A percentile compares a stretch with the other conserved stretches of the same genome.
Evolutionary conservation across 2,113 vertebrate species (phyloP).

Genomic region (Tichodroma muraria): DNA sequence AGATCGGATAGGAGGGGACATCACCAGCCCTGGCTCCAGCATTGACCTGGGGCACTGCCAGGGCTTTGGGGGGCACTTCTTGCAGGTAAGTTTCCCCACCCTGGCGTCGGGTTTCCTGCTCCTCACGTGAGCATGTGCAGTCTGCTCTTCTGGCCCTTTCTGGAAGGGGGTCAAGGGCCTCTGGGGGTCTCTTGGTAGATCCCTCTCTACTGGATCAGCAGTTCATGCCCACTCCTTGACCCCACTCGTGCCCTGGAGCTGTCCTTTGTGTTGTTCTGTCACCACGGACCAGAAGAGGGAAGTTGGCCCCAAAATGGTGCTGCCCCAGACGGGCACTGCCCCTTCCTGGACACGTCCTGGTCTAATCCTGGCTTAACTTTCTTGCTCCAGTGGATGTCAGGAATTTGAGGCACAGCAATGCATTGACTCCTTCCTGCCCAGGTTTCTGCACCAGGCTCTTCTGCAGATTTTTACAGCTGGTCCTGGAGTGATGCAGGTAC

Average conservation of each 20-base stretch:
- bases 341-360: not conserved
- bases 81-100: fast-evolving
- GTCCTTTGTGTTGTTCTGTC: fast-evolving
- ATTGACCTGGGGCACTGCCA: not conserved
- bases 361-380: not conserved
- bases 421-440: not conserved
- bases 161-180: fast-evolving
- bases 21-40: not conserved
- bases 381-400: not conserved
- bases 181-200: not conserved
- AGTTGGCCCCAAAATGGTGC: not conserved
- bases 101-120: not conserved
- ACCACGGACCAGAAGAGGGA: not conserved
- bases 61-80: not conserved
- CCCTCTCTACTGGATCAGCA: not conserved
- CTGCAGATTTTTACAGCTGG: not conserved
- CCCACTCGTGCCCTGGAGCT: not conserved
- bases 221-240: fast-evolving
- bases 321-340: not conserved
- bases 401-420: not conserved
- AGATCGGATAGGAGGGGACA: not conserved
- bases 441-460: not conserved
- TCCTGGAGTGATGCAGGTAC: not conserved
- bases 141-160: not conserved
- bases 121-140: not conserved